Percentiles rank a stretch among this genome's conserved stretches.
Conservation (phyloP, 2,797 vertebrate genomes). For the Sandelia bainsii region DNA sequence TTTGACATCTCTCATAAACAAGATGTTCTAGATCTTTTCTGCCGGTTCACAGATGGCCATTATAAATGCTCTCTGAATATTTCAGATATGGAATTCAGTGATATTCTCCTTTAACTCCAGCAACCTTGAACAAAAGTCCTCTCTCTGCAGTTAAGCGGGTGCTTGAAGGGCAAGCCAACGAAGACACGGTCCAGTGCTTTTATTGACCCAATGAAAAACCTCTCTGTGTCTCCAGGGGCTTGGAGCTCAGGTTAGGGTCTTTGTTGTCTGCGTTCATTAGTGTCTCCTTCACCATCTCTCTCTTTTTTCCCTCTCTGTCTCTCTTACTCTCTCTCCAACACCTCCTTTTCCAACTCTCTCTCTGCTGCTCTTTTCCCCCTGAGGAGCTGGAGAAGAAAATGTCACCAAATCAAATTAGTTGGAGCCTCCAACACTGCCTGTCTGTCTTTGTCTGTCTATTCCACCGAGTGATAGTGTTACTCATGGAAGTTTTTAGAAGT, state of each 20-base stretch:
- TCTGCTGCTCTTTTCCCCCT: conserved; percentile 72
- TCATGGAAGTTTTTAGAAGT: conserved; percentile 66
- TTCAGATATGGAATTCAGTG: conserved; percentile 54
- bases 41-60: conserved; percentile 2
- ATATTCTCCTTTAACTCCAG: conserved; percentile 63
- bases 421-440: conserved; percentile 74
- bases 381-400: conserved; percentile 77
- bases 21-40: conserved; percentile 23
- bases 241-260: conserved; percentile 79
- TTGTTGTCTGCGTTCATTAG: conserved; percentile 84
- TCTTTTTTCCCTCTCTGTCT: conserved; percentile 31
- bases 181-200: conserved; percentile 79
- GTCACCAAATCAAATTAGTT: conserved; percentile 81
- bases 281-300: conserved; percentile 74
- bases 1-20: conserved; percentile 9
- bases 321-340: conserved; percentile 49
- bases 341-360: conserved; percentile 54
- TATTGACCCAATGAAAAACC: conserved; percentile 82
- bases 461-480: conserved; percentile 64
- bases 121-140: conserved; percentile 80
- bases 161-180: conserved; percentile 76
- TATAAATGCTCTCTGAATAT: conserved; percentile 20
- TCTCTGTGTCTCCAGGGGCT: conserved; percentile 69
- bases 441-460: conserved; percentile 66
- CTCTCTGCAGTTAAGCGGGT: conserved; percentile 68